A percentile compares a stretch with the other conserved stretches of the same genome.
Evolutionary conservation across 2,888 invertebrate species (phyloP).

Genomic region (Serrognathus titanus): DNA sequence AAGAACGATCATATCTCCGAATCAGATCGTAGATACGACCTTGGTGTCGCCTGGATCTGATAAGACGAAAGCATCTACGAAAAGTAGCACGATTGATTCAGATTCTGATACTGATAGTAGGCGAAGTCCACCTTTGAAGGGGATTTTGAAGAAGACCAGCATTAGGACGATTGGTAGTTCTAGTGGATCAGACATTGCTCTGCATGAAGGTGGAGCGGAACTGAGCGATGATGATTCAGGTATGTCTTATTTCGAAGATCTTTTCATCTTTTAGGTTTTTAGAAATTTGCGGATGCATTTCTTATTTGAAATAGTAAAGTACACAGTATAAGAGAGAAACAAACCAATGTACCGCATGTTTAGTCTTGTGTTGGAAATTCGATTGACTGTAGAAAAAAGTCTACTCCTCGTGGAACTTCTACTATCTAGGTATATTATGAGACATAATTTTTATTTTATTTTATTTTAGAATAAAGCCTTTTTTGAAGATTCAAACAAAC

Average conservation of each 20-base stretch:
- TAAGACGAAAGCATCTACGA: slow-evolving; percentile 34
- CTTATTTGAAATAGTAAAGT: not conserved
- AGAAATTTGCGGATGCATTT: slow-evolving; percentile 1
- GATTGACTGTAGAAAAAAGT: no score
- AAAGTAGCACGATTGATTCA: slow-evolving; percentile 44
- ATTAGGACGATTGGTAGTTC: slow-evolving; percentile 58
- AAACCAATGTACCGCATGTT: no score
- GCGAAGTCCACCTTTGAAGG: slow-evolving; percentile 43
- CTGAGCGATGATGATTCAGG: slow-evolving; percentile 63
- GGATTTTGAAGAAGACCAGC: slow-evolving; percentile 44
- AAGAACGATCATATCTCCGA: slow-evolving; percentile 30
- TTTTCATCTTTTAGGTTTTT: slow-evolving; percentile 4
- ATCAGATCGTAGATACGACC: slow-evolving; percentile 33
- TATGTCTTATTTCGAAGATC: slow-evolving; percentile 38
- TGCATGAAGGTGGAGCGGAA: slow-evolving; percentile 61
- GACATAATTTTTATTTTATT: no score
- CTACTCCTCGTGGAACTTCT: no score
- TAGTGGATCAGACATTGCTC: slow-evolving; percentile 62
- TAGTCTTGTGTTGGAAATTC: no score
- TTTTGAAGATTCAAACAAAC: no score
- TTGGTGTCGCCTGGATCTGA: slow-evolving; percentile 39
- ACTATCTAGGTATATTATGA: no score
- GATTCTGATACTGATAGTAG: slow-evolving; percentile 50
- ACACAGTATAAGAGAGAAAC: no score
- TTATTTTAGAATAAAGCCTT: no score